Base-by-base conservation (phyloP, 1,140 invertebrate genomes). In the Bombyx mandarina region DNA sequence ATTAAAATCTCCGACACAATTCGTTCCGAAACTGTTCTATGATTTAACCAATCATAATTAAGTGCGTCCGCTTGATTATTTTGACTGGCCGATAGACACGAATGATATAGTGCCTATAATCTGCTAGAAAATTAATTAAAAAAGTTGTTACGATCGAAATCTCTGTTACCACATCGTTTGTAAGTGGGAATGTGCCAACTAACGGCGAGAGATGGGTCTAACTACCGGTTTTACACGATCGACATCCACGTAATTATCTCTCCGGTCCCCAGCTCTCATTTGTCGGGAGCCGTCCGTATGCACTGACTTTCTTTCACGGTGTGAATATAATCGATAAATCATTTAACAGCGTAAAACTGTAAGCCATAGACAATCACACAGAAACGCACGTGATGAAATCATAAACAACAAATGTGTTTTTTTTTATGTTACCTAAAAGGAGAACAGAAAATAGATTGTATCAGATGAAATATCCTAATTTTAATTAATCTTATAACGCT, bases 221-320 rank as follows among this genome's bases (percentile, higher is more conserved):
- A 69, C 82, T 86, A 86, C 82, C 79, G 79, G 82, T 82, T 86
- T 84, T 86, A 84, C 82, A 73, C 80, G 61, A 66, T 68, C 59
- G 54, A 56, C 48, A 45, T 57, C 47, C n/a, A 54, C 45, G 59
- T 79, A 69, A 80, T 80, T 80, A 84, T 65, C 75, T 65, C 59
- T 65, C 58, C 64, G 52, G 26, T 35, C 26, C 26, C 26, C 46
- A 63, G 50, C 43, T n/a, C 62, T 60, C 57, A 54, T 82, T 82
- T 80, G 76, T 82, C 72, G 60, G 70, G 73, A 69, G 68, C 72
- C 61, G 47, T 43, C 35, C 43, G 35, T 43, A 48, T 10, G 46
- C 35, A 54, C 12, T 44, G 18, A 54, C 47, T 56, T 48, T 48
- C 45, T 56, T 56, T 48, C 47, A 56, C n/a, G 43, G 52, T 53